Evolutionary conservation across 1,140 invertebrate genomes (phyloP).

Genomic region (Sipha flava): DNA sequence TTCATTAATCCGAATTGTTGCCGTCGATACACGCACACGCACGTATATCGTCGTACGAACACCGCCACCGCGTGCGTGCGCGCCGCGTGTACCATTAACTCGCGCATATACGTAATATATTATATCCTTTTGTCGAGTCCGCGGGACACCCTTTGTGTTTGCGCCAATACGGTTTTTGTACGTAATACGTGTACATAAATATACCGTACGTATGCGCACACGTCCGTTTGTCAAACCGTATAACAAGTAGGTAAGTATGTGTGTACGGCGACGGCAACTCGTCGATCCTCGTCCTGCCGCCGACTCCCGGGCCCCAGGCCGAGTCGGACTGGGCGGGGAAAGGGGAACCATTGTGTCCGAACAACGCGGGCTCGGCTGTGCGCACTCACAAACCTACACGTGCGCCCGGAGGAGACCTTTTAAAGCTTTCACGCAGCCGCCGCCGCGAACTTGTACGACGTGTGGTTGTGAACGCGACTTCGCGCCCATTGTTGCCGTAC

Average conservation of each 20-base stretch:
- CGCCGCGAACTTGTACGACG: not conserved
- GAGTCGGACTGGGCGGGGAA: not conserved
- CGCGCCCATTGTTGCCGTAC: not conserved
- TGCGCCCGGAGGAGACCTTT: not conserved
- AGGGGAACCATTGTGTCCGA: not conserved
- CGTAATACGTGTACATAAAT: not conserved
- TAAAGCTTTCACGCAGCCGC: not conserved
- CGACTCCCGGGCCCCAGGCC: too few species aligned
- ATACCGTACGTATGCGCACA: too few species aligned
- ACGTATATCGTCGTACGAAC: too few species aligned
- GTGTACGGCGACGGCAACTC: not conserved
- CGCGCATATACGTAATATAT: not conserved
- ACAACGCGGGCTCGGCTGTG: not conserved
- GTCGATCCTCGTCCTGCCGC: too few species aligned
- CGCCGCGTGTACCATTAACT: not conserved
- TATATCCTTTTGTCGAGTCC: not conserved
- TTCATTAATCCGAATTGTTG: not conserved
- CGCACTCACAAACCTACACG: not conserved
- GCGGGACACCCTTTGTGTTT: conserved; percentile 1
- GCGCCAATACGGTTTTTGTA: not conserved
- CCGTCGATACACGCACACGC: not conserved
- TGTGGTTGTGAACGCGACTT: not conserved
- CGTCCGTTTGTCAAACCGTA: not conserved
- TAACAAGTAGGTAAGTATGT: not conserved
- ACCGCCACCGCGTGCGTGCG: not conserved